These are phyloP conservation scores for Notolepis coatsorum DNA, from an alignment of 2,797 vertebrate genomes.

Conservation along the genomic window DNA sequence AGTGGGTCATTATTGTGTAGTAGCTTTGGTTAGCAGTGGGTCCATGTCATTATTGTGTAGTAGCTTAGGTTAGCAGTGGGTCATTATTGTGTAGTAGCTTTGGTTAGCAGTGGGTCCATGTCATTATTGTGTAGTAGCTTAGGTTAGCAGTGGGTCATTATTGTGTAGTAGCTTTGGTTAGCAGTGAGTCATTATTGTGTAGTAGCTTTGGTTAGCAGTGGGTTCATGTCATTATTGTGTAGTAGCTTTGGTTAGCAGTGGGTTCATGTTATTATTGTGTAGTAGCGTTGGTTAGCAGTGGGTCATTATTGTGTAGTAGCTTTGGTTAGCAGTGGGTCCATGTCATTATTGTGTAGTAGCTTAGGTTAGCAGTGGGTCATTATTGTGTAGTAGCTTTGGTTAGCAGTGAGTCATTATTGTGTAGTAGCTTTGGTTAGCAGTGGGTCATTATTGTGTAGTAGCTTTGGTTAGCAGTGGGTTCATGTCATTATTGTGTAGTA, in stretches of 20 bases:
- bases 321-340: constrained; percentile 5
- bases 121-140: constrained; percentile 23
- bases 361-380: constrained; percentile 4
- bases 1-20: constrained; percentile 16
- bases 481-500: constrained; percentile 18
- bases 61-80: constrained; percentile 2
- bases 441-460: constrained; percentile 17
- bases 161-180: constrained; percentile 13
- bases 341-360: constrained; percentile 18
- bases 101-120: neutral
- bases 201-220: constrained; percentile 5
- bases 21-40: constrained; percentile 10
- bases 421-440: constrained; percentile 5
- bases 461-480: constrained; percentile 6
- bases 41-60: constrained; percentile 16
- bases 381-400: constrained; percentile 20
- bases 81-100: constrained; percentile 23
- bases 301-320: constrained; percentile 19
- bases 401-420: constrained; percentile 18
- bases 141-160: constrained; percentile 11
- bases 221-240: constrained; percentile 19
- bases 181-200: constrained; percentile 18
- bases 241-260: constrained; percentile 5
- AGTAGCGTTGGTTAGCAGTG: neutral
- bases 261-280: constrained; percentile 19